Conservation (phyloP, 2,797 vertebrate genomes). For the Galaxias olidus region DNA sequence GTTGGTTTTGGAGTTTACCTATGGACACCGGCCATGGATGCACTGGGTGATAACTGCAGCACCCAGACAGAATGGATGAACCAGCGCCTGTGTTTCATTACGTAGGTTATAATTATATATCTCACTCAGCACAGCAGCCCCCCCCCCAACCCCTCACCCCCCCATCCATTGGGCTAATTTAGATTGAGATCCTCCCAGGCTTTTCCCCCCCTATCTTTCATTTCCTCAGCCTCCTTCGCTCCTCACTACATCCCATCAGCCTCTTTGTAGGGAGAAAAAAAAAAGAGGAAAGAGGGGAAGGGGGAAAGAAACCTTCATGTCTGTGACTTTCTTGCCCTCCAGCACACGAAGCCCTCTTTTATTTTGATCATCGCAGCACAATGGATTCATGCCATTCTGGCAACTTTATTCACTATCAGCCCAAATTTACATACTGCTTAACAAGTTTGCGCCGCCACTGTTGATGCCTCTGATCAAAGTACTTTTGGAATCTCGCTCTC, state of each 20-base stretch:
- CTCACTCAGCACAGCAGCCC: conserved; percentile 69
- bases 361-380: conserved; percentile 84
- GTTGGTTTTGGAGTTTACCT: no score
- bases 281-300: conserved; percentile 24
- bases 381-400: conserved; percentile 83
- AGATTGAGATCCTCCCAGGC: conserved; percentile 81
- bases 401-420: conserved; percentile 82
- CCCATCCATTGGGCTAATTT: conserved; percentile 79
- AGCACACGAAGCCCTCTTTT: conserved; percentile 79
- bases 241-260: conserved; percentile 77
- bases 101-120: conserved; percentile 76
- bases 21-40: conserved; percentile 25
- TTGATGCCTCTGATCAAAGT: conserved; percentile 82
- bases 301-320: conserved; percentile 72
- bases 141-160: no score
- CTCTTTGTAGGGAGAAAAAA: conserved; percentile 66
- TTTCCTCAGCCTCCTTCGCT: conserved; percentile 70
- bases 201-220: conserved; percentile 72
- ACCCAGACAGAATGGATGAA: conserved; percentile 56
- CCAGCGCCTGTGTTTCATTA: conserved; percentile 73
- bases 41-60: conserved; percentile 46
- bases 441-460: conserved; percentile 79
- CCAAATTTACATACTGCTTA: conserved; percentile 82
- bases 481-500: conserved; percentile 76
- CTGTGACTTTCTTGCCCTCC: conserved; percentile 81